Conservation (phyloP, 2,888 invertebrate species). For the Rotaria sp. region DNA sequence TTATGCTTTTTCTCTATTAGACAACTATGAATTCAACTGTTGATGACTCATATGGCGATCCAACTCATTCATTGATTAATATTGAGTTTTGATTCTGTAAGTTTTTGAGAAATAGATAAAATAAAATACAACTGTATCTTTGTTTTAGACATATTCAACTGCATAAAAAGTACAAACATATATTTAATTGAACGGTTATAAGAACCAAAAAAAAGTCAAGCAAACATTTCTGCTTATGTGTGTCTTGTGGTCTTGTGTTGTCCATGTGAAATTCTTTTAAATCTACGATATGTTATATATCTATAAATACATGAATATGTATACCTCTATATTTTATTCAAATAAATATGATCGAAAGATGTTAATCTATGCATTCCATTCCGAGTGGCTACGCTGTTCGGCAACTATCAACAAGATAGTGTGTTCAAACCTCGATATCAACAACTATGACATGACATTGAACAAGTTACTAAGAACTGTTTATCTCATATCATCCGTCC, state of each 20-base stretch:
- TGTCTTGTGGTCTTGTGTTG: neutral
- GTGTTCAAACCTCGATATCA: too few relatives aligned
- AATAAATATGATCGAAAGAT: conserved; percentile 13
- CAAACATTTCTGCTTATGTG: neutral
- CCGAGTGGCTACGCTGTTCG: too few relatives aligned
- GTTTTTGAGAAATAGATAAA: neutral
- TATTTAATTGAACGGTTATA: too few relatives aligned
- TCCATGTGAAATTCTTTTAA: neutral
- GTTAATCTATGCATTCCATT: neutral
- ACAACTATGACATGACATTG: too few relatives aligned
- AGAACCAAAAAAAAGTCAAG: neutral
- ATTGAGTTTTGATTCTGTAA: too few relatives aligned
- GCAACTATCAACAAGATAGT: too few relatives aligned
- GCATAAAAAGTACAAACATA: too few relatives aligned
- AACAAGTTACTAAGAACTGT: too few relatives aligned
- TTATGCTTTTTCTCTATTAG: neutral
- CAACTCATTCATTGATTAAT: neutral
- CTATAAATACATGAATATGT: neutral
- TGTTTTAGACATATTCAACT: neutral
- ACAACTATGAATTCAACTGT: neutral
- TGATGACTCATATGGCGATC: neutral
- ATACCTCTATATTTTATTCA: neutral
- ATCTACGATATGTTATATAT: neutral
- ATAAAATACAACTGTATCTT: neutral
- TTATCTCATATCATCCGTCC: too few relatives aligned